These are phyloP conservation scores for Acrocephalus arundinaceus DNA, from an alignment of 2,113 vertebrate species.

Conservation along the genomic window DNA sequence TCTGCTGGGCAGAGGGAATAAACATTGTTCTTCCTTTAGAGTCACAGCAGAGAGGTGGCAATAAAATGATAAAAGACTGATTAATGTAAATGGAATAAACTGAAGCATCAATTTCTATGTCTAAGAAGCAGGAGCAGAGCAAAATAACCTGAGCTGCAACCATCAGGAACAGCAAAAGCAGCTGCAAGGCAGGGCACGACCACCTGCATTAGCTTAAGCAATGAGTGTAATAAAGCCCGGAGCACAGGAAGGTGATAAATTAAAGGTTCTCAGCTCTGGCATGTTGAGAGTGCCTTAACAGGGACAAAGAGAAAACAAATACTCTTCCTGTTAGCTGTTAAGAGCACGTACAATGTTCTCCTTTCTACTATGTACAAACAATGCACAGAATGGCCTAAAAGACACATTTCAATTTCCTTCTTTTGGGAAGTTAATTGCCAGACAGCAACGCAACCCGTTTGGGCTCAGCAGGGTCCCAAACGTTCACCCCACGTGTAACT, in stretches of 20 bases:
- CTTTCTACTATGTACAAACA: neutral
- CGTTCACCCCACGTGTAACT: neutral
- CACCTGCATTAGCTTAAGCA: conserved; percentile 51
- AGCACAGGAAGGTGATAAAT: conserved; percentile 53
- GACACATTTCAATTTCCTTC: neutral
- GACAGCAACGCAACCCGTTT: neutral
- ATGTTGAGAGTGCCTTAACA: conserved; percentile 41
- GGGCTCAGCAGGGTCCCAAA: neutral
- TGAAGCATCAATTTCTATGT: neutral
- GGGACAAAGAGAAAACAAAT: conserved; percentile 39
- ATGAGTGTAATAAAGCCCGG: conserved; percentile 11
- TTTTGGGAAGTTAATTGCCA: neutral
- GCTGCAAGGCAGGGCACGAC: neutral
- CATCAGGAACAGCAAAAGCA: neutral
- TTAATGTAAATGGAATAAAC: conserved; percentile 42
- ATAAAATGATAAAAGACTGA: conserved; percentile 28
- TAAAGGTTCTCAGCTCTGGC: conserved; percentile 46
- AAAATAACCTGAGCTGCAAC: neutral
- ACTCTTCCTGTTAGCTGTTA: neutral
- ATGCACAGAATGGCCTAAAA: neutral
- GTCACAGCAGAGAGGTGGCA: neutral
- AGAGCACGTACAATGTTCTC: neutral
- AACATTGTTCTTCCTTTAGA: neutral
- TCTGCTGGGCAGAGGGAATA: neutral
- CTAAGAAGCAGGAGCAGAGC: neutral